phyloP scores from a whole-genome alignment of 2,888 invertebrate genomes.

The Synanthedon andrenaeformis region DNA sequence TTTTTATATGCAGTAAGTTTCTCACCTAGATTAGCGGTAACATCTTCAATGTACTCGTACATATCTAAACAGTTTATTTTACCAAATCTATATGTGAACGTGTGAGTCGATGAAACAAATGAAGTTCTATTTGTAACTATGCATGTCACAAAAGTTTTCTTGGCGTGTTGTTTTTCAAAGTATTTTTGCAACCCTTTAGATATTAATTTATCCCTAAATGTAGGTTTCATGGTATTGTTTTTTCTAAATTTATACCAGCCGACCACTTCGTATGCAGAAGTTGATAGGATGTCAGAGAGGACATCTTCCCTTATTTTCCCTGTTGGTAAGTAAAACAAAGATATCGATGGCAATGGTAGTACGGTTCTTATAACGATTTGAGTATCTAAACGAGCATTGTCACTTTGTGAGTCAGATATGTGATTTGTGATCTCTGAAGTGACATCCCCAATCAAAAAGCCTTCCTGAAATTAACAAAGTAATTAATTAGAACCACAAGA shows the following conservation, averaged over 20 bases:
- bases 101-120: conserved; percentile 68
- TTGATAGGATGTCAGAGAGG: conserved; percentile 61
- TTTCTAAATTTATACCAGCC: conserved; percentile 77
- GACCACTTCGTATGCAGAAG: conserved; percentile 68
- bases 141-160: conserved; percentile 73
- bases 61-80: conserved; percentile 66
- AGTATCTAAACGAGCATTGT: conserved; percentile 70
- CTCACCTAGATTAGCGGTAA: conserved; percentile 67
- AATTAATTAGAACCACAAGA: not conserved
- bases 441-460: conserved; percentile 76
- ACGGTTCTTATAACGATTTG: conserved; percentile 73
- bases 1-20: conserved; percentile 60
- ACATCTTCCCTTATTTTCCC: conserved; percentile 71
- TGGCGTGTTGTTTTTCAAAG: conserved; percentile 64
- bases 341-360: conserved; percentile 69
- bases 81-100: conserved; percentile 73
- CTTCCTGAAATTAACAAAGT: conserved; percentile 51
- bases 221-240: conserved; percentile 65
- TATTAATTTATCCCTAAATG: conserved; percentile 73
- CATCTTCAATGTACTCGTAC: conserved; percentile 65
- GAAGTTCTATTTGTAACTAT: conserved; percentile 68
- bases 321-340: conserved; percentile 68
- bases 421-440: conserved; percentile 74
- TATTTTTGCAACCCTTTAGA: conserved; percentile 72
- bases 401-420: conserved; percentile 76